Conservation (phyloP, 2,888 invertebrate species). For the Polydrusus cervinus region DNA sequence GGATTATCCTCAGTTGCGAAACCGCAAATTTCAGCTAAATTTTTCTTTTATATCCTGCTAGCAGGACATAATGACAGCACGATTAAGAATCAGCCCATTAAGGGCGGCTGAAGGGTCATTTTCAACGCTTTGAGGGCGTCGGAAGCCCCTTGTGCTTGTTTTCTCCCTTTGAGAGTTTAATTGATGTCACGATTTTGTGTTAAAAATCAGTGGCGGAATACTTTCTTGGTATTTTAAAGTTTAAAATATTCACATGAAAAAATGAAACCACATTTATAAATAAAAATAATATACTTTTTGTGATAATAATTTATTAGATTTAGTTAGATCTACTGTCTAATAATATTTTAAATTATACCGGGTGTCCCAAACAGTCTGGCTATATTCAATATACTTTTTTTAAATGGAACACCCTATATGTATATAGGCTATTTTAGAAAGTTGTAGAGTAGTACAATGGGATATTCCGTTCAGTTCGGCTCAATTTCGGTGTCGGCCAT, state of each 20-base stretch:
- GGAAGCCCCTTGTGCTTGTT: slow-evolving; percentile 60
- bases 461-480: no score
- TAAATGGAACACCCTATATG: no score
- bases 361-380: no score
- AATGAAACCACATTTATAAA: no score
- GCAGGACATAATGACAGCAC: slow-evolving; percentile 69
- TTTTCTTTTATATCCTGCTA: slow-evolving; percentile 61
- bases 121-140: slow-evolving; percentile 66
- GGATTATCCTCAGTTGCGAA: slow-evolving; percentile 21
- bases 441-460: no score
- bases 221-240: background rate
- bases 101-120: slow-evolving; percentile 65
- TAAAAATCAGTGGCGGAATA: slow-evolving; percentile 27
- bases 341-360: no score
- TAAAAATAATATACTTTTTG: no score
- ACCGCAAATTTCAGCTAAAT: slow-evolving; percentile 51
- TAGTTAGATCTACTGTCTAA: no score
- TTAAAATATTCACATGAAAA: background rate
- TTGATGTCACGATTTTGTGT: slow-evolving; percentile 56
- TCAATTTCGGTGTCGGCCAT: no score
- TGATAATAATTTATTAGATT: no score
- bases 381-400: no score
- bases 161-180: slow-evolving; percentile 62
- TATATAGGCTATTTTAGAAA: no score
- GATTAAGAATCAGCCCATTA: slow-evolving; percentile 69